These are phyloP conservation scores for Calidris pygmaea DNA, from an alignment of 2,113 vertebrate genomes.

Conservation along the genomic window DNA sequence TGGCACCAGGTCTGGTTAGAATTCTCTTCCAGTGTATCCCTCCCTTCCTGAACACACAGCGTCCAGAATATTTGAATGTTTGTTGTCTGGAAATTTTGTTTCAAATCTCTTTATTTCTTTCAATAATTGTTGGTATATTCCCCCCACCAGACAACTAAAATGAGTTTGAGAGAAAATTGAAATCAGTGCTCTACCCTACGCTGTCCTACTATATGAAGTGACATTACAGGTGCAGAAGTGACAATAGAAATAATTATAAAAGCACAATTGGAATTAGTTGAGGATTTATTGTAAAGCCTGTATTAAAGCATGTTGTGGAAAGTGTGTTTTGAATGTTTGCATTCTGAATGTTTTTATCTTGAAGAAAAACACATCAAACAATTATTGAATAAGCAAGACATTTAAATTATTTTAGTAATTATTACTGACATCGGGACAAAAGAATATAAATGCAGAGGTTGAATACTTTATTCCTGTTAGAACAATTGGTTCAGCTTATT, in stretches of 20 bases:
- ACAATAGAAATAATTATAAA: not conserved
- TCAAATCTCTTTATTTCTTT: not conserved
- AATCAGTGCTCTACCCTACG: not conserved
- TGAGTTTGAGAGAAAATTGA: not conserved
- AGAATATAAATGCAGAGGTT: not conserved
- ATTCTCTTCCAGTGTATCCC: not conserved
- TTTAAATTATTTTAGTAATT: slow-evolving; percentile 13
- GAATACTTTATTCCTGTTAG: not conserved
- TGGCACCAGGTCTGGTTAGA: not conserved
- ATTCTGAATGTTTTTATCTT: slow-evolving; percentile 2
- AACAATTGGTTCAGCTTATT: not conserved
- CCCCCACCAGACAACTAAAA: not conserved
- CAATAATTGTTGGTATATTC: not conserved
- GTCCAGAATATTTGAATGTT: not conserved
- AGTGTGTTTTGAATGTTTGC: slow-evolving; percentile 22
- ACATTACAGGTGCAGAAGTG: not conserved
- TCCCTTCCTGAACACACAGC: not conserved
- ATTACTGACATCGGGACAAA: not conserved
- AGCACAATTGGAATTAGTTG: not conserved
- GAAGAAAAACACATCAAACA: slow-evolving; percentile 15
- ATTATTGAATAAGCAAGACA: not conserved
- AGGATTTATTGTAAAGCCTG: not conserved
- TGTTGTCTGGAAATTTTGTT: not conserved
- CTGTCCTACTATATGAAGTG: not conserved
- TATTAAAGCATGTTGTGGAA: not conserved